Conservation (phyloP, 1,140 invertebrate genomes). For the Zaprionus camerounensis region DNA sequence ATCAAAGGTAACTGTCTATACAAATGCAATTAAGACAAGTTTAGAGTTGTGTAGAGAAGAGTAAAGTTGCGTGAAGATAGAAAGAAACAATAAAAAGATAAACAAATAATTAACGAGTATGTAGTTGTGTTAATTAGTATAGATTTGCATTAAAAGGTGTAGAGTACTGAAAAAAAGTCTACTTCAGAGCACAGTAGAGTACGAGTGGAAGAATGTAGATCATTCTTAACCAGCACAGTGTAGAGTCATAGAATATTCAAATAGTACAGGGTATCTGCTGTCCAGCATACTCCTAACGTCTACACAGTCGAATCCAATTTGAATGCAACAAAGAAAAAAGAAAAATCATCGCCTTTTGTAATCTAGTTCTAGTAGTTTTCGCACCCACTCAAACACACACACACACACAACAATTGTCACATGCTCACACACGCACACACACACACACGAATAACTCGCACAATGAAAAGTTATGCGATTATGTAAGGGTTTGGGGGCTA, state of each 20-base stretch:
- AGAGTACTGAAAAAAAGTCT: not conserved
- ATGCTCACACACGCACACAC: slow-evolving; percentile 26
- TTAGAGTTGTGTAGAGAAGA: not conserved
- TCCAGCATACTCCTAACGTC: no score
- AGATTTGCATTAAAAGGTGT: not conserved
- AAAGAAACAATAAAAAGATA: not conserved
- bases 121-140: not conserved
- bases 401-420: slow-evolving; percentile 52
- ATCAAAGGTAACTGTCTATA: not conserved
- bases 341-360: slow-evolving; percentile 25
- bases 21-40: not conserved
- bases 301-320: not conserved
- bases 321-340: not conserved
- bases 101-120: no score
- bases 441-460: slow-evolving; percentile 30
- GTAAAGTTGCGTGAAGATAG: not conserved
- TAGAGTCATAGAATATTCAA: no score
- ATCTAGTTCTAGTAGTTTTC: slow-evolving; percentile 62
- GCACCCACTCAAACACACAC: slow-evolving; percentile 30
- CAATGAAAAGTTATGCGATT: slow-evolving; percentile 61
- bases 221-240: not conserved
- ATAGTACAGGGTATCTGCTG: not conserved
- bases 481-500: slow-evolving; percentile 9
- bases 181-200: not conserved
- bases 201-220: no score